phyloP scores from a whole-genome alignment of 2,888 invertebrate genomes.

The Metallyticus violacea region DNA sequence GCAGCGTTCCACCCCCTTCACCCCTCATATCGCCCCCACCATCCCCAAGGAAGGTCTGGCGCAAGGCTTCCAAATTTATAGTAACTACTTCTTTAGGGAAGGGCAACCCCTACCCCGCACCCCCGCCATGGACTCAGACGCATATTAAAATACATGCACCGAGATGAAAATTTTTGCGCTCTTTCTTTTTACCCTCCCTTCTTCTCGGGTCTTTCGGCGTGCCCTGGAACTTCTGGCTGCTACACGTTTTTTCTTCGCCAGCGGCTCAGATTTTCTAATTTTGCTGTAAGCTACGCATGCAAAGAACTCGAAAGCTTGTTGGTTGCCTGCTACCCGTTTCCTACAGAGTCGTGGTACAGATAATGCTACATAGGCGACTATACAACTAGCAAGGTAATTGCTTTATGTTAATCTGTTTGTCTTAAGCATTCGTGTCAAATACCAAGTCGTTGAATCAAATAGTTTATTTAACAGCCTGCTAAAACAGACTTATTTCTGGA shows the following conservation, averaged over 20 bases:
- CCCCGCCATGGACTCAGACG: background rate
- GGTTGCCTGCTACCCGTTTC: background rate
- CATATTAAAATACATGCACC: conserved; percentile 32
- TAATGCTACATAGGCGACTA: too few species aligned
- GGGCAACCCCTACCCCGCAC: background rate
- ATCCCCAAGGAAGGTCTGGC: background rate
- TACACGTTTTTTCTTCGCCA: background rate
- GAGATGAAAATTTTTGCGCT: conserved; percentile 28
- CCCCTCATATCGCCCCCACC: background rate
- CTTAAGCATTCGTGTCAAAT: too few species aligned
- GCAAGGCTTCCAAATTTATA: conserved; percentile 32
- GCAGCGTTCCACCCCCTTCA: conserved; percentile 3
- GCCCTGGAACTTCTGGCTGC: background rate
- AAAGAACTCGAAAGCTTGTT: background rate
- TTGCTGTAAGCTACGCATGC: background rate
- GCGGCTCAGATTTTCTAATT: background rate
- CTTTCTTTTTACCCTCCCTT: conserved; percentile 9
- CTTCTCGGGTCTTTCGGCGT: background rate
- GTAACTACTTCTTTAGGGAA: conserved; percentile 27
- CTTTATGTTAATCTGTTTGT: too few species aligned
- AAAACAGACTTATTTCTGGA: too few species aligned
- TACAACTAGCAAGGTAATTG: too few species aligned
- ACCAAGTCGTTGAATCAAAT: too few species aligned
- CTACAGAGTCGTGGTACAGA: too few species aligned
- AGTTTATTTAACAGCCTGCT: too few species aligned